A percentile compares a stretch with the other conserved stretches of the same genome.
Evolutionary conservation across 2,797 vertebrate genomes (phyloP).

Genomic region (Parauchenoglanis punctatus): DNA sequence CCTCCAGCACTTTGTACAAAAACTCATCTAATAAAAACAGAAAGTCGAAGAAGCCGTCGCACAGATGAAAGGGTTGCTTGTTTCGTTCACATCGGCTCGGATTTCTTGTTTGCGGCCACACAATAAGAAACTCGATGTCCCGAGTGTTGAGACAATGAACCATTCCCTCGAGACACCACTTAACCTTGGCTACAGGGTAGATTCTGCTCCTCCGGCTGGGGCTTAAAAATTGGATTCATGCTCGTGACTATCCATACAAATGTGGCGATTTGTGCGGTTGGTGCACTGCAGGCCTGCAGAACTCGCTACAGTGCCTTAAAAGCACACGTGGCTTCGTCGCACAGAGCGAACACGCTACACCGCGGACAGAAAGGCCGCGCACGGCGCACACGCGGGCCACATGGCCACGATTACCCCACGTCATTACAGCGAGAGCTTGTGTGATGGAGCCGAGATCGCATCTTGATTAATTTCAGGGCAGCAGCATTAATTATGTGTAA

Average conservation of each 20-base stretch:
- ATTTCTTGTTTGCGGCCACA: background rate
- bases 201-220: conserved; percentile 57
- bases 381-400: conserved; percentile 10
- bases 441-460: background rate
- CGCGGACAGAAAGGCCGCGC: conserved; percentile 32
- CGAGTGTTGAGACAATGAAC: conserved; percentile 52
- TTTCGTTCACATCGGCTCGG: no score
- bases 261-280: conserved; percentile 50
- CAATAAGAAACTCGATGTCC: conserved; percentile 50
- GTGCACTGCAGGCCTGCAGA: conserved; percentile 29
- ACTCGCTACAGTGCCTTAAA: conserved; percentile 28
- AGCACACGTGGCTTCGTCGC: background rate
- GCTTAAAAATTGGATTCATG: conserved; percentile 61
- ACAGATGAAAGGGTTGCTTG: background rate
- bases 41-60: background rate
- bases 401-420: conserved; percentile 1
- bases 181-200: conserved; percentile 60
- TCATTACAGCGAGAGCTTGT: background rate
- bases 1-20: background rate
- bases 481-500: background rate
- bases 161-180: conserved; percentile 58
- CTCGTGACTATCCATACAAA: conserved; percentile 63
- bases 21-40: background rate
- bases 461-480: background rate
- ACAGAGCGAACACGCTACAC: conserved; percentile 1